Evolutionary conservation across 2,888 invertebrate species (phyloP), one percentile per base, ranked within the genome.

Genomic region (Tipula unca): DNA sequence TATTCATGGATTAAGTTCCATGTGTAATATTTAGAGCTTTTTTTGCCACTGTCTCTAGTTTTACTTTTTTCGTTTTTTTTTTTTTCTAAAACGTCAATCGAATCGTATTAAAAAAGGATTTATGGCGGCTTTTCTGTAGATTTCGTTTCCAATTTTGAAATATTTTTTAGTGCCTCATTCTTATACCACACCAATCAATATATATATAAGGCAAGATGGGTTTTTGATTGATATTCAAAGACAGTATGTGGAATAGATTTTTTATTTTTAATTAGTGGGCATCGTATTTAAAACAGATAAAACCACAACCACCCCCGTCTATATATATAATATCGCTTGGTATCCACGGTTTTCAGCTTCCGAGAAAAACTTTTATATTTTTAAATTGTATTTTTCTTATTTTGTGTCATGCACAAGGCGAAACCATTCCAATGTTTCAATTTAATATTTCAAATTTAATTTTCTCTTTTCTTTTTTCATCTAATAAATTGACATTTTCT

Each of bases 401-500:
- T n/a, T 69, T n/a, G 69, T 69, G 69, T 69, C 69, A 69, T 69
- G 25, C 25, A 69, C 69, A 69, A 69, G 69, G 25, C 69, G 69
- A 69, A 69, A 69, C 69, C 69, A 69, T 69, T 69, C 69, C 69
- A 69, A 25, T 25, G 13, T 10, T 69, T 25, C 69, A 69, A 69
- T 69, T 69, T 69, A 69, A 69, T 69, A 25, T 25, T 69, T 69
- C 25, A 69, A 69, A 69, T 69, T 69, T 25, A 69, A 69, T 69
- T 69, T 69, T 69, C 25, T 69, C 20, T 69, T 69, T 69, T 69
- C 20, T 69, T n/a, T n/a, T 69, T 69, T 69, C 69, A 69, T 69
- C 69, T 69, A 69, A 69, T 69, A 69, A 69, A 69, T 69, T 69
- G 69, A 69, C 69, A 69, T 69, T 69, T 69, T 69, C 10, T 69